These are phyloP conservation scores for Microcaecilia unicolor DNA, from an alignment of 2,797 vertebrate genomes.

Conservation along the genomic window DNA sequence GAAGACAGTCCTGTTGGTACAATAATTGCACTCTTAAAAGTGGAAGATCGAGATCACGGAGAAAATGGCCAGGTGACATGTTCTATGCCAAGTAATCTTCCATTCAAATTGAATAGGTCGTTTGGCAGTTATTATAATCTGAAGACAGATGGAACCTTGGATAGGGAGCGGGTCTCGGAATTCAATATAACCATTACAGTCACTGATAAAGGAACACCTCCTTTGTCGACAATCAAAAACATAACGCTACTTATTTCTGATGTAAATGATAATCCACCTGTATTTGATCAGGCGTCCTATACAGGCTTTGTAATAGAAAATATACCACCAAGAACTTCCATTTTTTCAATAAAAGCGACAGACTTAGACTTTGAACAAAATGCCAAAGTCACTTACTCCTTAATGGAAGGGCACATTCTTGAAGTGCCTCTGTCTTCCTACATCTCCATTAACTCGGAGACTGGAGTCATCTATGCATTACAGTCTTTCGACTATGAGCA, in stretches of 20 bases:
- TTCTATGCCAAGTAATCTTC: conserved; percentile 35
- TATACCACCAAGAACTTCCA: conserved; percentile 47
- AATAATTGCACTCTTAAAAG: conserved; percentile 51
- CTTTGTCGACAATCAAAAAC: conserved; percentile 29
- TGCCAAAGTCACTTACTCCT: conserved; percentile 47
- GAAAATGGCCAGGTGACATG: conserved; percentile 45
- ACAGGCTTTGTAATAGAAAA: conserved; percentile 41
- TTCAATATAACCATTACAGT: conserved; percentile 59
- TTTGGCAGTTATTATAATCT: conserved; percentile 50
- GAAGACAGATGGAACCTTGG: conserved; percentile 42
- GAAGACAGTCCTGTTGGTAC: conserved; percentile 43
- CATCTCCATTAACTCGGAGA: conserved; percentile 37
- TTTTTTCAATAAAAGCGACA: conserved; percentile 44
- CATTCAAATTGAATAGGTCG: conserved; percentile 50
- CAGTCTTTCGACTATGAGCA: conserved; percentile 71
- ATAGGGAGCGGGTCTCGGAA: conserved; percentile 43
- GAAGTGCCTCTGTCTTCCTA: conserved; percentile 35
- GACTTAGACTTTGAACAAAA: conserved; percentile 57
- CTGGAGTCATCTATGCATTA: conserved; percentile 37
- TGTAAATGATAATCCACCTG: conserved; percentile 48
- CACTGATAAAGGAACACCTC: conserved; percentile 47
- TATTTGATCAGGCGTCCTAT: conserved; percentile 38
- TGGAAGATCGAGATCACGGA: conserved; percentile 49
- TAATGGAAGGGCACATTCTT: conserved; percentile 34
- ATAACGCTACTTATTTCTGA: conserved; percentile 52